Evolutionary conservation across 2,888 invertebrate species (phyloP), one percentile per base, ranked within the genome.

Genomic region (Harpalus rubripes): DNA sequence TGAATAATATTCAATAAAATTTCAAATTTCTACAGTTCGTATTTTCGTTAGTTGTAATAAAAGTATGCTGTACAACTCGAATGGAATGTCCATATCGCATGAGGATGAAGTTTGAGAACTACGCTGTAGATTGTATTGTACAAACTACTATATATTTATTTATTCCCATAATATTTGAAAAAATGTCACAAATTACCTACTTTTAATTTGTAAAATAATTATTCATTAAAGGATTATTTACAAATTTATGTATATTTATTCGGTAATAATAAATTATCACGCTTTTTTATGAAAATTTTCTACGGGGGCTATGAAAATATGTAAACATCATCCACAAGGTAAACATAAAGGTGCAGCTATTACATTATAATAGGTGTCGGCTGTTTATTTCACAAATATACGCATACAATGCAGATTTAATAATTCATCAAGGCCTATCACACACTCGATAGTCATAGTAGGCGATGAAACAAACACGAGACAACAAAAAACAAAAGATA

Each of bases 381-480:
- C 52, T 44, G 44, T 65, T 81, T 26, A 32, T 59, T 79, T 18
- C 80, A 32, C n/a, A 58, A 32, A 26, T 56, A 15, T 56, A 78
- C 58, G 58, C 56, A 78, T n/a, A 78, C 78, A 78, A 81, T 81
- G 26, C 80, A 22, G 44, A 8, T 65, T 81, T 65, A 81, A 81
- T 81, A 65, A 81, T 81, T 81, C 81, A 81, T 81, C 63, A 81
- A 78, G 78, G 78, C 18, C 78, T 58, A 68, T 68, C 32, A 68
- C 4, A 68, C 68, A 68, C 68, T 63, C n/a, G 26, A 26, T 26
- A 63, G n/a, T 26, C 26, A 5, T 63, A 15, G 68, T 68, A 68
- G 68, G 68, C 68, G 68, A 68, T n/a, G 39, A 68, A 68, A 68
- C 32, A 68, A 68, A 39, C 68, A 15, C 10, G 12, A 22, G 32